Evolutionary conservation across 2,888 invertebrate species (phyloP), one percentile per base, ranked within the genome.

Genomic region (Drosophila pseudotakahashii): DNA sequence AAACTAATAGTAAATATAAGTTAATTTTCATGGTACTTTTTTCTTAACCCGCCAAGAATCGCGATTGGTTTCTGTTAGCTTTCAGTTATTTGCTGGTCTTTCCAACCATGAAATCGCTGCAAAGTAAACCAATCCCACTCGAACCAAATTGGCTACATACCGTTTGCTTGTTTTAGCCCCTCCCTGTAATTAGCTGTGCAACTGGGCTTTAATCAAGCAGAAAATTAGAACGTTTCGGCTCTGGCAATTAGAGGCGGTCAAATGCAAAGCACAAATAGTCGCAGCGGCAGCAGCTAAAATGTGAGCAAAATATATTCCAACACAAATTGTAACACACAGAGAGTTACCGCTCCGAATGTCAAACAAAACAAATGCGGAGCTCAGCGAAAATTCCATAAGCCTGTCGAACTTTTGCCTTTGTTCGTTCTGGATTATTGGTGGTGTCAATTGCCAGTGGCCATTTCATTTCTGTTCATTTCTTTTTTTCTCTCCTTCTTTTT

Each of bases 381-480:
- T 87, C 69, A 88, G 82, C 82, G 60, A 64, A 84, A 81, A 81
- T 74, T 79, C 61, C 66, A 66, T 67, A 68, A 54, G 79, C 58
- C 71, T 72, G 72, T 71, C 61, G 72, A 84, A 84, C 66, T 81
- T 74, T 69, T 61, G 45, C 66, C 57, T 60, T 75, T 34, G 59
- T 52, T 51, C 59, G 54, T 42, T 23, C 9, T 42, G 66, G 75
- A 72, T 81, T 84, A 88, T 81, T 81, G 81, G 82, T 82, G 72
- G 82, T 82, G 88, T 87, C 82, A 82, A 88, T 87, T 87, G 81
- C 81, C 86, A 82, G 76, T 87, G 87, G 81, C 79, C 80, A 87
- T 79, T 81, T 75, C 55, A 66, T 47, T 66, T 66, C 34, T 45
- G 60, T 52, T 48, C 57, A 26, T 57, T 48, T 63, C 16, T n/a